Conservation (phyloP, 2,888 invertebrate species). For the Tethea ocularis region DNA sequence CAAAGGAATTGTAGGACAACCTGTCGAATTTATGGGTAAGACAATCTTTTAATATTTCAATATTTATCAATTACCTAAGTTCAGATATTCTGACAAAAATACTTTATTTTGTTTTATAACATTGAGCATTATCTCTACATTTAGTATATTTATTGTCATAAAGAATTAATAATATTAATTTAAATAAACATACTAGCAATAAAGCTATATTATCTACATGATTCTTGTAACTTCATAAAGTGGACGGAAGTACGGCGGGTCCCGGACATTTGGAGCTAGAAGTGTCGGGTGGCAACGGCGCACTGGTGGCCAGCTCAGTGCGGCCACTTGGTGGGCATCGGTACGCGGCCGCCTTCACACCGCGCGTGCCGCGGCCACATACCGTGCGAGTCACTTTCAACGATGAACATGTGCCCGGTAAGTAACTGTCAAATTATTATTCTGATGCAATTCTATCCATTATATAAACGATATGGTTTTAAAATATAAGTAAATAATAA, state of each 20-base stretch:
- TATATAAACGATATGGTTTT: too few species aligned
- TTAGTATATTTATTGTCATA: too few species aligned
- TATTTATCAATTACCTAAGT: too few species aligned
- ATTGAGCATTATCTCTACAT: too few species aligned
- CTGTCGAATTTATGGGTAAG: conserved; percentile 97
- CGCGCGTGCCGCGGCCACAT: conserved; percentile 93
- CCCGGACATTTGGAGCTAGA: conserved; percentile 98
- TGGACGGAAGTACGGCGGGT: conserved; percentile 98
- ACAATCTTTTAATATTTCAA: conserved; percentile 11
- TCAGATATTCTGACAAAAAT: too few species aligned
- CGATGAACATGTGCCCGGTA: conserved; percentile 94
- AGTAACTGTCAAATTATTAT: conserved; percentile 60
- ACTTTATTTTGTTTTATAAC: too few species aligned
- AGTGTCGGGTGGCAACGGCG: conserved; percentile 90
- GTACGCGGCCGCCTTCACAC: conserved; percentile 96
- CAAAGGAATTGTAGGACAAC: conserved; percentile 94
- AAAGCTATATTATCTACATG: too few species aligned
- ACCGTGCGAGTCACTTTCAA: conserved; percentile 97
- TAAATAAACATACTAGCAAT: too few species aligned
- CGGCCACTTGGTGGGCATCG: conserved; percentile 94
- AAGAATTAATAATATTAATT: too few species aligned
- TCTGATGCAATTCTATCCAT: too few species aligned
- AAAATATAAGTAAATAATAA: too few species aligned
- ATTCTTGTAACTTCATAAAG: conserved; percentile 69
- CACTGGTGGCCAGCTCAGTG: conserved; percentile 97